phyloP scores from a whole-genome alignment of 2,113 vertebrate species.

The Semnornis frantzii region DNA sequence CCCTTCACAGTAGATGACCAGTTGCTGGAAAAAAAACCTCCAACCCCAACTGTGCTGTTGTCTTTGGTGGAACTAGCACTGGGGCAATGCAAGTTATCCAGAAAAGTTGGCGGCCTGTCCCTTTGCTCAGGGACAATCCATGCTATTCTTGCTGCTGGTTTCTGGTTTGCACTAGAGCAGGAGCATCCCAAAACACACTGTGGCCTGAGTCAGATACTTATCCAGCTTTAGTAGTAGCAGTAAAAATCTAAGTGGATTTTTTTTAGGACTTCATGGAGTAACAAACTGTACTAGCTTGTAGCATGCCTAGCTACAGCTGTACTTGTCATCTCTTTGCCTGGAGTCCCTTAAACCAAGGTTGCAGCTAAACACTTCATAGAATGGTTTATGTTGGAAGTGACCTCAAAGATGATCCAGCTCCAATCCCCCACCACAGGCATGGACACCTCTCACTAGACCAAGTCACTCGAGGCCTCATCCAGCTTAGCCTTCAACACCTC shows the following conservation, averaged over 20 bases:
- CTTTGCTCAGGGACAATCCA: not conserved
- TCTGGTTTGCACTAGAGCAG: not conserved
- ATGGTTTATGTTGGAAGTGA: no score
- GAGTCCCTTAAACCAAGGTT: not conserved
- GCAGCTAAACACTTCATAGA: not conserved
- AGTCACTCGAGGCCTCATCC: no score
- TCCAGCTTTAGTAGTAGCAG: not conserved
- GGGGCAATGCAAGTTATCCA: fast-evolving
- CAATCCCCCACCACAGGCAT: no score
- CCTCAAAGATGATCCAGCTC: no score
- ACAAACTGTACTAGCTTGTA: not conserved
- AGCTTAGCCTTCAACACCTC: no score
- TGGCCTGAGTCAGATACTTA: not conserved
- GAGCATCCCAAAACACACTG: not conserved
- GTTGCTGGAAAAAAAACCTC: not conserved
- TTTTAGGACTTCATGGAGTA: not conserved
- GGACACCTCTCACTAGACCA: no score
- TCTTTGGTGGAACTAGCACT: not conserved
- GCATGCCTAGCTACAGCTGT: not conserved
- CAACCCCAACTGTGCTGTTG: fast-evolving
- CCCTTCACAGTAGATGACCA: fast-evolving
- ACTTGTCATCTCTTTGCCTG: not conserved
- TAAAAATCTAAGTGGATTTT: not conserved
- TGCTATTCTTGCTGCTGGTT: not conserved
- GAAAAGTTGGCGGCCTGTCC: not conserved